Percentiles rank a stretch among this genome's conserved stretches.
Conservation (phyloP, 2,113 vertebrate genomes). For the Spilogale gracilis region DNA sequence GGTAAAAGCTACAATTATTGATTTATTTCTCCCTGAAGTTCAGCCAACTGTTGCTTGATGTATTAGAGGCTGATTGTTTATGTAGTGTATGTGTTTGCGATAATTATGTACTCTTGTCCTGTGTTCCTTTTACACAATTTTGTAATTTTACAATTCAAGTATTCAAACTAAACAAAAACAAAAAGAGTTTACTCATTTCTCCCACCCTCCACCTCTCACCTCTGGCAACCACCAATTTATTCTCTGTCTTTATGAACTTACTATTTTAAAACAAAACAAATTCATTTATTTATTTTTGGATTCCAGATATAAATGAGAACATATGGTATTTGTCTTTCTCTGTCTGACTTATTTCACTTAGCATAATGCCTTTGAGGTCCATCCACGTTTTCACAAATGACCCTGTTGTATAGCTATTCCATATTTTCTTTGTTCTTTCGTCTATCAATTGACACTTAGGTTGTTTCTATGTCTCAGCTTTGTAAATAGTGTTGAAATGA, state of each 20-base stretch:
- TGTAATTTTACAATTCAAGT: too few species aligned
- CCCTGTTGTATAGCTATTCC: background rate
- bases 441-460: background rate
- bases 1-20: background rate
- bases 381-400: background rate
- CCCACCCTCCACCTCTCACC: background rate
- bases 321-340: background rate
- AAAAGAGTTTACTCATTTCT: background rate
- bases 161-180: background rate
- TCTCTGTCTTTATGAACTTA: background rate
- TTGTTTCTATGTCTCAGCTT: background rate
- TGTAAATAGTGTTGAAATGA: background rate
- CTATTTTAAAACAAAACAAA: background rate
- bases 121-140: background rate
- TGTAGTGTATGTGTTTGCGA: background rate
- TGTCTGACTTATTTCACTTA: background rate
- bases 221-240: background rate
- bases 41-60: background rate
- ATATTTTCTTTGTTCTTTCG: background rate
- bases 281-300: background rate
- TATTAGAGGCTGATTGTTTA: background rate
- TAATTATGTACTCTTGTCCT: background rate
- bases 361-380: background rate
- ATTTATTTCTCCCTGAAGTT: background rate
- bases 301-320: background rate